Conservation (phyloP, 2,888 invertebrate genomes). For the Aradus depressus region DNA sequence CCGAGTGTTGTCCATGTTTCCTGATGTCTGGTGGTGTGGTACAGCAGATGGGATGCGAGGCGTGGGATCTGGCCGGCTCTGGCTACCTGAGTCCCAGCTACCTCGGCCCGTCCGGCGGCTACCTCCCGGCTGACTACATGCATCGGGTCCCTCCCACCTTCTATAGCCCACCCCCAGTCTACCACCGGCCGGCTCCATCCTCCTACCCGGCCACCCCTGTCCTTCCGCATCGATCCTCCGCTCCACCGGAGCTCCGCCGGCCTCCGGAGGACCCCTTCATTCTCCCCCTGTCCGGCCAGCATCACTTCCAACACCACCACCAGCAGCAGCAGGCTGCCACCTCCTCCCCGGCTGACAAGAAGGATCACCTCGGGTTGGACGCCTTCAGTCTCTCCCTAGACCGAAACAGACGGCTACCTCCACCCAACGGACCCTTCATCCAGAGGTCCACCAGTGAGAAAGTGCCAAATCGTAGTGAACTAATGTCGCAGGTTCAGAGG, state of each 20-base stretch:
- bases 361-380: constrained; percentile 21
- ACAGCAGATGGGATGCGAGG: constrained; percentile 7
- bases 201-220: constrained; percentile 37
- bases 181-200: constrained; percentile 14
- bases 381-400: constrained; percentile 11
- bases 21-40: constrained; percentile 2
- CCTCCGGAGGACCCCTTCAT: constrained; percentile 46
- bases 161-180: constrained; percentile 7
- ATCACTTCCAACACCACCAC: no score
- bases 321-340: no score
- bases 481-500: constrained; percentile 71
- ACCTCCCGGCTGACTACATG: constrained; percentile 26
- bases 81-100: constrained; percentile 19
- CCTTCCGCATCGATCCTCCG: constrained; percentile 30
- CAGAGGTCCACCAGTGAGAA: constrained; percentile 75
- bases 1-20: no score
- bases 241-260: constrained; percentile 33
- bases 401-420: constrained; percentile 11
- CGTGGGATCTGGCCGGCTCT: constrained; percentile 16
- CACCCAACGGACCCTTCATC: constrained; percentile 51
- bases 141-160: constrained; percentile 33
- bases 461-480: constrained; percentile 71
- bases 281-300: constrained; percentile 47
- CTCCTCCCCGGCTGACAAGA: constrained; percentile 11
- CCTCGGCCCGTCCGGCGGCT: constrained; percentile 33